Base-by-base conservation (phyloP, 2,888 invertebrate species). In the Noctua pronuba region DNA sequence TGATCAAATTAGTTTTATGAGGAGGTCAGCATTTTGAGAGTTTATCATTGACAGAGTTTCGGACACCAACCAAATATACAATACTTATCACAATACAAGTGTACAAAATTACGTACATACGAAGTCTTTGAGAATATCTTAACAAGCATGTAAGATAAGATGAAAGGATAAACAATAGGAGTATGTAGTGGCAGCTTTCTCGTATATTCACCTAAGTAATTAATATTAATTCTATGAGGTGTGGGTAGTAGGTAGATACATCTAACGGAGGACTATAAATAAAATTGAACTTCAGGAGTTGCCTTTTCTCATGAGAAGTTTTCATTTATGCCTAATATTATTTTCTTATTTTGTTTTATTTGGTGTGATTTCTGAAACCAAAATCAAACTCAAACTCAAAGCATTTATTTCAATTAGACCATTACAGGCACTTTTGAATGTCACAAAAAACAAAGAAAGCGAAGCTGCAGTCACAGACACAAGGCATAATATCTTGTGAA, bases 261-360 rank as follows among this genome's bases (percentile, higher is more conserved):
- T 28, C 13, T 11, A 7, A 52, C 24, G 13, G 2, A 13, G 10
- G 1, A 11, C 21, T 35, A 35, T 4, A n/a, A 79, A 35, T 55
- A 52, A 44, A 62, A 44, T 2, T 13, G 0, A 10, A 7, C 44
- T 55, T 46, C 2, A 24, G 13, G 24, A 55, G 24, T 52, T 18
- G 8, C 5, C 13, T n/a, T 7, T 55, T 3, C 0, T 2, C n/a
- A 31, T 31, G 21, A 52, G 0, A 1, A 21, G 2, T 28, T 28
- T 75, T 75, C 2, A 24, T 44, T 58, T 3, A 38, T 44, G 18
- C 18, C 3, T 13, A 1, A 21, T 21, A 35, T 1, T 4, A 41
- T 10, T 49, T 24, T 18, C 1, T 6, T 49, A 31, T 49, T 35
- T 5, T 21, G 5, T 44, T 44, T 46, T 21, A 52, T 11, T 52